These are phyloP conservation scores for Diabrotica undecimpunctata DNA, from an alignment of 1,140 invertebrate genomes.

Conservation along the genomic window DNA sequence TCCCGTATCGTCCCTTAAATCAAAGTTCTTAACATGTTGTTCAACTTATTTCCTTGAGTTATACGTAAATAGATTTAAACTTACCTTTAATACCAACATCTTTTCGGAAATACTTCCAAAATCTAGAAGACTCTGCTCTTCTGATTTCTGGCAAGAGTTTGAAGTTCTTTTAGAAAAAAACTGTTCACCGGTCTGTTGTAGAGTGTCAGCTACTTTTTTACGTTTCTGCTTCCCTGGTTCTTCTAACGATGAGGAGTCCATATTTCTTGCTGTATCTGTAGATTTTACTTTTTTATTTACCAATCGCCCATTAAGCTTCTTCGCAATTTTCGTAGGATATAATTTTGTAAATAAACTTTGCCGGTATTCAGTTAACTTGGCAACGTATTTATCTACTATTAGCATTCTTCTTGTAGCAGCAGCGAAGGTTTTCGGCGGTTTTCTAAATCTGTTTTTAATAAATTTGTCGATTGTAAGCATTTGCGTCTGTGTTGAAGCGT, in stretches of 20 bases:
- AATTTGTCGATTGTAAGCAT: slow-evolving; percentile 2
- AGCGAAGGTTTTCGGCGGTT: neutral
- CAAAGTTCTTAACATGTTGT: too few species aligned
- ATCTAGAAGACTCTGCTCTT: slow-evolving; percentile 8
- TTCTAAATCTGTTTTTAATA: neutral
- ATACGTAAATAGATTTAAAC: neutral
- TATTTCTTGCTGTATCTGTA: too few species aligned
- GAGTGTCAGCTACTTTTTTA: neutral
- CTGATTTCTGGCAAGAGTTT: neutral
- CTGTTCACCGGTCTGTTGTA: neutral
- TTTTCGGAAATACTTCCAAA: slow-evolving; percentile 18
- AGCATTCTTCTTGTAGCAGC: slow-evolving; percentile 8
- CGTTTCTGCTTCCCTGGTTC: neutral
- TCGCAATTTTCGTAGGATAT: too few species aligned
- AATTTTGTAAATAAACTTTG: slow-evolving; percentile 9
- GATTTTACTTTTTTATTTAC: neutral
- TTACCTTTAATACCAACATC: slow-evolving; percentile 19
- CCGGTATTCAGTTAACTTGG: slow-evolving; percentile 10
- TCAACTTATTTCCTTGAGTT: too few species aligned
- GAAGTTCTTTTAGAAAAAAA: neutral
- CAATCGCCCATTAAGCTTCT: neutral
- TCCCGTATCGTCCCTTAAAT: too few species aligned
- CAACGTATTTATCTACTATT: slow-evolving; percentile 12
- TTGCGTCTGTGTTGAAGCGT: slow-evolving; percentile 7
- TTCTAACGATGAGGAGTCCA: too few species aligned